A percentile compares a stretch with the other conserved stretches of the same genome.
These are phyloP conservation scores for Limnephilus auricula DNA, from an alignment of 2,888 invertebrate species.

Conservation along the genomic window DNA sequence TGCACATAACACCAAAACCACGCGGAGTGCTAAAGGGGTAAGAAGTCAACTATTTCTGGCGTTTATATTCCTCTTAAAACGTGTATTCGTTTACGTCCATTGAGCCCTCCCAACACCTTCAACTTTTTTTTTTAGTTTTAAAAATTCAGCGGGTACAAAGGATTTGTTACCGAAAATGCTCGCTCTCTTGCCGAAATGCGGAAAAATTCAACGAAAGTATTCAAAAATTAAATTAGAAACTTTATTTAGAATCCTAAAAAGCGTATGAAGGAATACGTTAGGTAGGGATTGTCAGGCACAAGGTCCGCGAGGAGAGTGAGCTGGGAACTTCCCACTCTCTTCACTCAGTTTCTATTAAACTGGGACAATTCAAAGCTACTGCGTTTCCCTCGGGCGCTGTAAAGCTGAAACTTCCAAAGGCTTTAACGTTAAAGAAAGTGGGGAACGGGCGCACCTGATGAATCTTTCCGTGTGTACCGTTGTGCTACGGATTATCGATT, in stretches of 20 bases:
- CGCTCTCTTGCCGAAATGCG: neutral
- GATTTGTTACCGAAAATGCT: neutral
- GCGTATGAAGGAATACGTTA: neutral
- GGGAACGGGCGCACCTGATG: slow-evolving; percentile 27
- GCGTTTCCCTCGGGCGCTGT: slow-evolving; percentile 51
- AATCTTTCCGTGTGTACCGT: slow-evolving; percentile 25
- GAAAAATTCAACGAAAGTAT: neutral
- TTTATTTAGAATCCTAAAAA: slow-evolving; percentile 2
- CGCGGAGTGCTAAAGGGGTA: too few relatives aligned
- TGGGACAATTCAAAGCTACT: slow-evolving; percentile 61
- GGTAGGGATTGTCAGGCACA: neutral
- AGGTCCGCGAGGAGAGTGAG: slow-evolving; percentile 15
- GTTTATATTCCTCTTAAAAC: too few relatives aligned
- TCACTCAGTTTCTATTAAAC: slow-evolving; percentile 44
- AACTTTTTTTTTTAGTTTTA: neutral
- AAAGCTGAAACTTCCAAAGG: slow-evolving; percentile 42
- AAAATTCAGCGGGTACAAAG: neutral
- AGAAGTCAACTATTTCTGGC: too few relatives aligned
- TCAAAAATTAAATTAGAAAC: slow-evolving; percentile 19
- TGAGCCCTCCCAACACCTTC: neutral
- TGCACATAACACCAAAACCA: too few relatives aligned
- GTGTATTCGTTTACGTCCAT: neutral
- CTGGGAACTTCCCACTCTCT: slow-evolving; percentile 5
- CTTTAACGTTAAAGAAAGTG: slow-evolving; percentile 21
- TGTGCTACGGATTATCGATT: slow-evolving; percentile 39